These are phyloP conservation scores for Euphydryas editha DNA, from an alignment of 2,888 invertebrate genomes.

Conservation along the genomic window DNA sequence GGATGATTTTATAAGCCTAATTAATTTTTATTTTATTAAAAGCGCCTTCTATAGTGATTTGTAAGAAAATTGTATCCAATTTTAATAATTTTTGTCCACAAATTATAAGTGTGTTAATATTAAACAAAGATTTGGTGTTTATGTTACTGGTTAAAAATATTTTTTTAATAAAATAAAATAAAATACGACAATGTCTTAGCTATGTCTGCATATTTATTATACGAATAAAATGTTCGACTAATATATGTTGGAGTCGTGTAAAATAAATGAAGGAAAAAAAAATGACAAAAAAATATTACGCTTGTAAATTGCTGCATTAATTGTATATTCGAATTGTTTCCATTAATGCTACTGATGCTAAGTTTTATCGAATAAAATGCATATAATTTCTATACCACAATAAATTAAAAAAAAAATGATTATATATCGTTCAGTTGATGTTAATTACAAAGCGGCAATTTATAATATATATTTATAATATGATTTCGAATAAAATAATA, in stretches of 20 bases:
- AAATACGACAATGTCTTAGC: slow-evolving; percentile 13
- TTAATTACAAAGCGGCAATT: slow-evolving; percentile 2
- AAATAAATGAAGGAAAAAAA: slow-evolving; percentile 22
- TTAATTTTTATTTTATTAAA: not conserved
- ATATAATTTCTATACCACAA: slow-evolving; percentile 11
- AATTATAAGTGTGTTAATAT: not conserved
- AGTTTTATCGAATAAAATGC: slow-evolving; percentile 23
- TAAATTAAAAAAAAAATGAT: not conserved
- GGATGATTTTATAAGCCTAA: too few species aligned
- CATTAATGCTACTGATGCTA: not conserved
- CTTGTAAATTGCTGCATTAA: slow-evolving; percentile 50
- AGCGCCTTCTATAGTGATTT: not conserved
- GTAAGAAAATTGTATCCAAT: not conserved
- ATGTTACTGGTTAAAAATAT: slow-evolving; percentile 12
- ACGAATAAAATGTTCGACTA: slow-evolving; percentile 10
- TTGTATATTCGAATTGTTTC: slow-evolving; percentile 11
- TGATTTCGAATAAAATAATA: slow-evolving; percentile 45
- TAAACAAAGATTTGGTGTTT: slow-evolving; percentile 4
- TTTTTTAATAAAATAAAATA: not conserved
- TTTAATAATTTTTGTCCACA: not conserved
- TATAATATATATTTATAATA: slow-evolving; percentile 21
- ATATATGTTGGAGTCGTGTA: slow-evolving; percentile 20
- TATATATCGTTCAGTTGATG: not conserved
- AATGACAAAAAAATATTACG: slow-evolving; percentile 44
- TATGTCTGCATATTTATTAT: slow-evolving; percentile 28